These are phyloP conservation scores for Erebia aethiops DNA, from an alignment of 2,888 invertebrate genomes.

Conservation along the genomic window DNA sequence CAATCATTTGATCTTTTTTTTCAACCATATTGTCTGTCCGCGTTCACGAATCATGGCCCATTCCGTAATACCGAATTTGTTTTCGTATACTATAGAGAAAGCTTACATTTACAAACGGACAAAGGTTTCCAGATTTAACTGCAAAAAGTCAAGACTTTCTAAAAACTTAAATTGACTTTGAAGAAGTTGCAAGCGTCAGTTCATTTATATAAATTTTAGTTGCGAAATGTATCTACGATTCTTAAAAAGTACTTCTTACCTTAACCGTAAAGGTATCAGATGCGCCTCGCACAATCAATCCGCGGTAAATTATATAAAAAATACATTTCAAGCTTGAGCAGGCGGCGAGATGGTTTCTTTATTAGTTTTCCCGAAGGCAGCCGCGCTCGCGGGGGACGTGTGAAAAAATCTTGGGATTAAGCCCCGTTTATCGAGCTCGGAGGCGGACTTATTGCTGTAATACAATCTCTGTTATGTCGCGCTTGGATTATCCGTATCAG, in stretches of 20 bases:
- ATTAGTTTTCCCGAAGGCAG: constrained; percentile 79
- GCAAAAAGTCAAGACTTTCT: too few relatives aligned
- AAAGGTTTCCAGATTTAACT: too few relatives aligned
- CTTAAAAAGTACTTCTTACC: constrained; percentile 12
- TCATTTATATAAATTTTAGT: neutral
- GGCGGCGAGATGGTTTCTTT: constrained; percentile 81
- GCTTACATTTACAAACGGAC: too few relatives aligned
- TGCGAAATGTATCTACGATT: neutral
- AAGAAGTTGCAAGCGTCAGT: too few relatives aligned
- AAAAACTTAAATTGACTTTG: too few relatives aligned
- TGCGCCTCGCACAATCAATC: constrained; percentile 72
- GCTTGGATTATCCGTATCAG: constrained; percentile 72
- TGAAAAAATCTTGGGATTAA: constrained; percentile 80
- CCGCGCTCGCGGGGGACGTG: constrained; percentile 69
- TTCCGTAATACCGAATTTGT: too few relatives aligned
- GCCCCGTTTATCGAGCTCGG: constrained; percentile 72
- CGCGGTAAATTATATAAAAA: constrained; percentile 84
- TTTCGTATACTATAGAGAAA: too few relatives aligned
- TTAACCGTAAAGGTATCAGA: constrained; percentile 54
- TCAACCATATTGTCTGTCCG: too few relatives aligned
- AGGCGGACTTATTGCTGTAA: constrained; percentile 76
- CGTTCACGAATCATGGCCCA: too few relatives aligned
- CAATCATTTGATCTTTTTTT: too few relatives aligned
- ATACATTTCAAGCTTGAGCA: constrained; percentile 83
- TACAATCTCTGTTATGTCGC: constrained; percentile 80